These are phyloP conservation scores for Trinectes maculatus DNA, from an alignment of 2,113 vertebrate genomes.

Conservation along the genomic window DNA sequence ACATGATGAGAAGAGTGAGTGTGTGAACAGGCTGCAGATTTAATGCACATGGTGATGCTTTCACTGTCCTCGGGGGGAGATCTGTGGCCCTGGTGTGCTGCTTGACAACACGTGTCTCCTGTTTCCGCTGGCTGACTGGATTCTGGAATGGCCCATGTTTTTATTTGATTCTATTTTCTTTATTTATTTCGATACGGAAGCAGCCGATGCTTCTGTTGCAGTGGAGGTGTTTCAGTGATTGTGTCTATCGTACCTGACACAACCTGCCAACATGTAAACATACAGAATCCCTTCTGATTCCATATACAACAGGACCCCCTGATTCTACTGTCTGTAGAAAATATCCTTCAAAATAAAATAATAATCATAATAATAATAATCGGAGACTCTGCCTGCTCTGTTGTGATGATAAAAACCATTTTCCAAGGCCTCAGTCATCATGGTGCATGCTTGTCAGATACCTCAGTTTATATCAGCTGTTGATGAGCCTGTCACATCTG, in stretches of 20 bases:
- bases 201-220: neutral
- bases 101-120: constrained; percentile 31
- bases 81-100: neutral
- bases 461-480: neutral
- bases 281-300: too few relatives aligned
- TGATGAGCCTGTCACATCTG: neutral
- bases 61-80: constrained; percentile 32
- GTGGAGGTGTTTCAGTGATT: neutral
- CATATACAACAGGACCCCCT: too few relatives aligned
- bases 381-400: neutral
- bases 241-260: neutral
- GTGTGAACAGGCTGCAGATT: constrained; percentile 23
- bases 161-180: neutral
- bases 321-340: too few relatives aligned
- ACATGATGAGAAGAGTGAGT: neutral
- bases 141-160: neutral
- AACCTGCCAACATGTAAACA: neutral
- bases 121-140: constrained; percentile 21
- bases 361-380: too few relatives aligned
- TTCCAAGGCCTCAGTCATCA: neutral
- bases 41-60: constrained; percentile 29
- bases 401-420: neutral
- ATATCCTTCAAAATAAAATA: too few relatives aligned
- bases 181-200: neutral
- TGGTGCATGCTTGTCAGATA: neutral